These are phyloP conservation scores for Penaeus indicus DNA, from an alignment of 1,140 invertebrate species.

Conservation along the genomic window DNA sequence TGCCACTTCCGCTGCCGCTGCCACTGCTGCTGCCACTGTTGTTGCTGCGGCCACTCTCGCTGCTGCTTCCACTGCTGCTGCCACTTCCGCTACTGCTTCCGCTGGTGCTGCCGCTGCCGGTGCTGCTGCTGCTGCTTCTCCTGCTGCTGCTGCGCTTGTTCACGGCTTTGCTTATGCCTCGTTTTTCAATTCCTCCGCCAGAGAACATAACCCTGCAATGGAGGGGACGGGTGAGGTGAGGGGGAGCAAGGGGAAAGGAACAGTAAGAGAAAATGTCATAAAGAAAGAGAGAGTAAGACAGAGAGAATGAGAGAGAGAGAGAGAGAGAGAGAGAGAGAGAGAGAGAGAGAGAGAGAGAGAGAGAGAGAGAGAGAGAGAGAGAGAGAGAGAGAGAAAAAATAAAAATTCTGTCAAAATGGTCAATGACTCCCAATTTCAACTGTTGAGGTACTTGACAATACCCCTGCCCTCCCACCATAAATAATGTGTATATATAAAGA, in stretches of 20 bases:
- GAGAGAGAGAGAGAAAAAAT: no score
- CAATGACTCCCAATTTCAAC: no score
- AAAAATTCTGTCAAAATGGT: no score
- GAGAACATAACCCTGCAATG: conserved; percentile 62
- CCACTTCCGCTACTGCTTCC: neutral
- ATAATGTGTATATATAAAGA: no score
- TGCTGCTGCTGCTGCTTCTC: conserved; percentile 22
- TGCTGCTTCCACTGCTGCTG: neutral
- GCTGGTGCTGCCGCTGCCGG: conserved; percentile 19
- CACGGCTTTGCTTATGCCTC: conserved; percentile 28
- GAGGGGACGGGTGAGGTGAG: neutral
- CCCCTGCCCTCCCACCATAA: no score
- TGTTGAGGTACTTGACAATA: no score
- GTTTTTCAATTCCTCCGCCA: conserved; percentile 49
- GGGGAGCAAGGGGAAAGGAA: neutral
- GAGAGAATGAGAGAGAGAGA: no score
- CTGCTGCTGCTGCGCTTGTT: conserved; percentile 39
- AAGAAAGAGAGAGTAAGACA: neutral
- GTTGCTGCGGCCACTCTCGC: neutral
- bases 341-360: no score
- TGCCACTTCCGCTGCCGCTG: conserved; percentile 26
- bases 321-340: no score
- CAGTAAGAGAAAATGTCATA: neutral
- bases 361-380: no score
- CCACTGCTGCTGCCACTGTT: neutral